Base-by-base conservation (phyloP, 2,113 vertebrate genomes). In the Hemiprocne comata region DNA sequence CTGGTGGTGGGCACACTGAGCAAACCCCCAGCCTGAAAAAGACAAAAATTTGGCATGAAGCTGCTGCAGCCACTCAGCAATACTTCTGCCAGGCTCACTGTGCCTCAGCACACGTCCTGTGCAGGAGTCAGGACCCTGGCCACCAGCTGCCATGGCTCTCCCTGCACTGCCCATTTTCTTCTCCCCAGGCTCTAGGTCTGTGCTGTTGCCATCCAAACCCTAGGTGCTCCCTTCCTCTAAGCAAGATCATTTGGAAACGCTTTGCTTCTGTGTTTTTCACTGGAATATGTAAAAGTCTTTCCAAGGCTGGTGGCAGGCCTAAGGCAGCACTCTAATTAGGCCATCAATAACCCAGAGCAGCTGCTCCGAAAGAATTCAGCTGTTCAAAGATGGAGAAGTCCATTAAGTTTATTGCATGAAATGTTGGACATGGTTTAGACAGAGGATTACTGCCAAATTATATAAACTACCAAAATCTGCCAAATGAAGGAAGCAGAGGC, bases 331-430 rank as follows among this genome's bases (percentile, higher is more conserved):
- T 97, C 98, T 99, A 99, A 99, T 98, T 98, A 98, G 98, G 97
- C 98, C 98, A 98, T 99, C 98, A 98, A 99, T 99, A 99, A 99
- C 98, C 98, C 96, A 97, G 97, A 99, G 98, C 98, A 99, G 99
- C 98, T 99, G 99, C 98, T 99, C 97, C 76, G 92, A 98, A 97
- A 98, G 98, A 97, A 98, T 98, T 99, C 98, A 98, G 98, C 98
- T 98, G 98, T 97, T 98, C 97, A 79, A 96, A 97, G 97, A 97
- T 79, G 93, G 94, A 97, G 96, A 97, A 98, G 97, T 96, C 97
- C 97, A 98, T 98, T 98, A 98, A 96, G 95, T 97, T 97, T 97
- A 98, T 98, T 97, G 95, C 96, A 94, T 46, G 84, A 96, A 97
- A 94, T 85, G 94, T 94, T 95, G 91, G 97, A 96, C 87, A 55